Conservation (phyloP, 1,140 invertebrate species). For the Drosophila insularis region DNA sequence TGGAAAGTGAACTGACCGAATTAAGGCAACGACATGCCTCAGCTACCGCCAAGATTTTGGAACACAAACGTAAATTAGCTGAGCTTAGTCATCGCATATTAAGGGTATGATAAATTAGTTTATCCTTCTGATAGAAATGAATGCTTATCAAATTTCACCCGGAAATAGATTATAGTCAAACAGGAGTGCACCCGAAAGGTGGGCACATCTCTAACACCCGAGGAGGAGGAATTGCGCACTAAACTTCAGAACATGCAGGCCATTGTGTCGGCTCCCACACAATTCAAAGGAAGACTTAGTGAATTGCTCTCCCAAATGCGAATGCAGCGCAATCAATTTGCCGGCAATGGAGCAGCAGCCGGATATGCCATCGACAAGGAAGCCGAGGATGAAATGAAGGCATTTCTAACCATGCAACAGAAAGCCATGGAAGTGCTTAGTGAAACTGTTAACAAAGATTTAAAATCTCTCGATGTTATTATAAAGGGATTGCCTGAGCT, state of each 20-base stretch:
- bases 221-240: conserved; percentile 93
- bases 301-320: conserved; percentile 94
- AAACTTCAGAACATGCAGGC: conserved; percentile 92
- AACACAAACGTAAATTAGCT: conserved; percentile 89
- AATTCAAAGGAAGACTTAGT: conserved; percentile 95
- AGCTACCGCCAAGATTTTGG: conserved; percentile 88
- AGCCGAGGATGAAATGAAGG: conserved; percentile 86
- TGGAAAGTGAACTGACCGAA: conserved; percentile 89
- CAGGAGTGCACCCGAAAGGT: conserved; percentile 94
- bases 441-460: conserved; percentile 90
- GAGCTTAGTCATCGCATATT: conserved; percentile 90
- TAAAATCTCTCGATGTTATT: conserved; percentile 90
- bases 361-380: conserved; percentile 85
- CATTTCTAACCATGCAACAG: conserved; percentile 92
- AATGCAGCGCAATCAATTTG: conserved; percentile 87
- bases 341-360: conserved; percentile 80
- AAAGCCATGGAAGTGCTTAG: conserved; percentile 92
- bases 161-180: conserved; percentile 92
- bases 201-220: conserved; percentile 92
- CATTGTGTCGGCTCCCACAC: conserved; percentile 94
- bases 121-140: not conserved
- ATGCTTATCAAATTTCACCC: too few species aligned
- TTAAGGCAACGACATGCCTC: conserved; percentile 89
- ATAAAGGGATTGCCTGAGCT: conserved; percentile 88
- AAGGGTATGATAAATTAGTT: conserved; percentile 84